Evolutionary conservation across 2,113 vertebrate species (phyloP), one percentile per base, ranked within the genome.

Genomic region (Orthonyx spaldingii): DNA sequence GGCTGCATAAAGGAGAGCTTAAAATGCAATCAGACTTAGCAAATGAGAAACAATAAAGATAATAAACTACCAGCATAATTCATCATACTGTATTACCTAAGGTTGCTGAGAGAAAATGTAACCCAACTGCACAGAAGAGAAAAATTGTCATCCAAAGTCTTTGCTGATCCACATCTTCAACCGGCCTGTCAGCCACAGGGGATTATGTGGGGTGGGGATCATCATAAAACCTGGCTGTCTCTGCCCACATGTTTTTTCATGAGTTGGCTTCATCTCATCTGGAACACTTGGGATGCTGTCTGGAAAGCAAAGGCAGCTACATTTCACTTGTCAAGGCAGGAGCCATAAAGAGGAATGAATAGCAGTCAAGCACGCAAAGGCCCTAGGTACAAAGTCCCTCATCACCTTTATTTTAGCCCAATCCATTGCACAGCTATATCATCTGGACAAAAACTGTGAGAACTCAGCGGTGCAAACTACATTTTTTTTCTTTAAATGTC

Each of bases 291-390:
- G 66, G 90, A 89, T 71, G 77, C 22, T 3, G 66, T 92, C 91
- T 95, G 87, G 91, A 96, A 86, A 86, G 85, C 80, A 86, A 63
- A 93, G 69, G 74, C 91, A 91, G 87, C 70, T 75, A 65, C 86
- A 92, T 87, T 96, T 96, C 88, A 87, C 80, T 91, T 89, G 77
- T 94, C 91, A 95, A 84, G 90, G 64, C 63, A 94, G 63, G 9
- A 91, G 84, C 63, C 84, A 91, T 94, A 71, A 94, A 90, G 46
- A 91, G 60, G 63, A 93, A 80, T 52, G 42, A 93, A 93, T 59
- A 96, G 61, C 79, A 92, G 55, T 89, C 72, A 85, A 72, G 76
- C 83, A 95, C 27, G 32, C 90, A 91, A 70, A 84, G 44, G 39
- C 59, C 69, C 33, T 30, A 86, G 74, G 76, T 94, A 87, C 60